A percentile compares a stretch with the other conserved stretches of the same genome.
phyloP scores from a whole-genome alignment of 2,888 invertebrate species.

The Brachypalpus laphriformis region DNA sequence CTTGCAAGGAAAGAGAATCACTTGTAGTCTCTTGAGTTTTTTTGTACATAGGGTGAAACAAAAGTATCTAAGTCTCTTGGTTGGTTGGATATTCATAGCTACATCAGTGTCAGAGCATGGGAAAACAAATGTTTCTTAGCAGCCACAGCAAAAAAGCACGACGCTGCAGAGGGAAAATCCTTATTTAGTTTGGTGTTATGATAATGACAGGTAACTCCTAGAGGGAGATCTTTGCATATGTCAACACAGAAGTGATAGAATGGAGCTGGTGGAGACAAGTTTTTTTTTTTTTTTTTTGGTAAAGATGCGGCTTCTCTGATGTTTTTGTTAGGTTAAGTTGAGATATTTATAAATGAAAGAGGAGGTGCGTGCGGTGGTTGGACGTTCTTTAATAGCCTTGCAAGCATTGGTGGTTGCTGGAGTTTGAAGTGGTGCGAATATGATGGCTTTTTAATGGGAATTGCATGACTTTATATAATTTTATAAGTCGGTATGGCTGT shows the following conservation, averaged over 20 bases:
- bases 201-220: constrained; percentile 72
- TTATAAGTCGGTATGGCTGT: not conserved
- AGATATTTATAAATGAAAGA: constrained; percentile 51
- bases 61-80: constrained; percentile 62
- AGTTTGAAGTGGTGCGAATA: constrained; percentile 40
- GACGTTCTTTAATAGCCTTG: constrained; percentile 41
- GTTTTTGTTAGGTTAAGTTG: constrained; percentile 57
- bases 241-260: constrained; percentile 56
- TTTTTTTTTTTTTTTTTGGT: not conserved
- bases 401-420: constrained; percentile 32
- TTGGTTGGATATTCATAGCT: constrained; percentile 60
- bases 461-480: constrained; percentile 25
- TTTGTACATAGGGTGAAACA: constrained; percentile 62
- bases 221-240: constrained; percentile 64
- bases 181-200: constrained; percentile 73
- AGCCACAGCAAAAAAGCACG: not conserved
- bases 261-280: not conserved
- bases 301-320: constrained; percentile 53
- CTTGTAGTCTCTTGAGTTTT: constrained; percentile 53
- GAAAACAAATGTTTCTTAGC: constrained; percentile 59
- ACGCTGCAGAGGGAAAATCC: constrained; percentile 53
- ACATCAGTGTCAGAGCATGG: constrained; percentile 26
- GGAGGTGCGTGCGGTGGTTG: not conserved
- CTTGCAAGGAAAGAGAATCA: constrained; percentile 47
- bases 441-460: constrained; percentile 55